Base-by-base conservation (phyloP, 2,888 invertebrate genomes). In the Labia minor region DNA sequence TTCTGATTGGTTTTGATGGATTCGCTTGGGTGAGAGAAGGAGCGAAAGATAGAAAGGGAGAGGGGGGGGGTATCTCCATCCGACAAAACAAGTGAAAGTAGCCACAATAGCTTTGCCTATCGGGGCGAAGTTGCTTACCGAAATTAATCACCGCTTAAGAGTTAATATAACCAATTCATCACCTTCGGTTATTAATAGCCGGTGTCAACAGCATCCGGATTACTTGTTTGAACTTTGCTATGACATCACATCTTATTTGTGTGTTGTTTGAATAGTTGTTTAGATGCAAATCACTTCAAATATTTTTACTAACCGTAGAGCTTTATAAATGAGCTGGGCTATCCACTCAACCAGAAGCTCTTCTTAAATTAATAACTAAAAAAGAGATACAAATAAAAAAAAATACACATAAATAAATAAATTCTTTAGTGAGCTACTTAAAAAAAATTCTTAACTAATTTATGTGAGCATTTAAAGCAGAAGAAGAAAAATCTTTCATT, bases 121-220 rank as follows among this genome's bases (percentile, higher is more conserved):
- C 14, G 14, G 16, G 3, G n/a, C 49, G 14, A 49, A 49, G 49
- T 49, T 49, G 49, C 49, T 49, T 49, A 49, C 49, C 16, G 49
- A 49, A 49, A 49, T 49, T 49, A 49, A 49, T 49, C 49, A 49
- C 49, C 49, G 49, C 49, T 49, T 49, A 49, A 49, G 49, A 49
- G 49, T 49, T 49, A 49, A 49, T 49, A 49, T 49, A 49, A 49
- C 49, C 49, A 49, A 49, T 49, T 49, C 49, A 49, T 49, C 49
- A 49, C 49, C 49, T 49, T 49, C 16, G 49, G 49, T 10, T 49
- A 49, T 49, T 49, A 49, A 49, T 49, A 49, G 49, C 49, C 49
- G n/a, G 49, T 49, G 49, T 49, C 49, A 49, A 49, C 49, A 49
- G 49, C 49, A 49, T 49, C 49, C 49, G 49, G 49, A 49, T 49